Percentiles rank a stretch among this genome's conserved stretches.
Evolutionary conservation across 2,888 invertebrate species (phyloP).

Genomic region (Torymus aiolomorphi): DNA sequence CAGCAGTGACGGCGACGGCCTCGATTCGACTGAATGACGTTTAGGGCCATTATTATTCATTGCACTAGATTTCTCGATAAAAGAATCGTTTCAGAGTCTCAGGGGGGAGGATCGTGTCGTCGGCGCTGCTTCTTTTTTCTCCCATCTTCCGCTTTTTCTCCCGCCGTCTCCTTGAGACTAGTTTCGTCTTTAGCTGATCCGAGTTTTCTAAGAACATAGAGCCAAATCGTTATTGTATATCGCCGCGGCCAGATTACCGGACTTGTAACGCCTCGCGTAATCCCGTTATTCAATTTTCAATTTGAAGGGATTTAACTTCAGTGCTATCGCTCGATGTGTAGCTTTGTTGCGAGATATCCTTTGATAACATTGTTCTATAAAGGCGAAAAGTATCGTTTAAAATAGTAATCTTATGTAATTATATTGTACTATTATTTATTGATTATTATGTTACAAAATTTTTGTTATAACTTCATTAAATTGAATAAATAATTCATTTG

Average conservation of each 20-base stretch:
- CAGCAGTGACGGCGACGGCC: conserved; percentile 42
- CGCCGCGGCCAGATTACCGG: conserved; percentile 19
- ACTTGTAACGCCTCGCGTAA: conserved; percentile 27
- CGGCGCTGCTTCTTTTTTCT: neutral
- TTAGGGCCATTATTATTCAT: conserved; percentile 67
- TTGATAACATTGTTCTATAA: neutral
- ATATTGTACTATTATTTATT: too few species aligned
- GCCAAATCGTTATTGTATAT: conserved; percentile 40
- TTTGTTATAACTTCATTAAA: too few species aligned
- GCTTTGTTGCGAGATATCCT: neutral
- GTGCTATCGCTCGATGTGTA: neutral
- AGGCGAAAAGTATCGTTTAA: too few species aligned
- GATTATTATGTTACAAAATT: too few species aligned
- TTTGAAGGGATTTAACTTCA: neutral
- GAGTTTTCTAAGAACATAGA: conserved; percentile 23
- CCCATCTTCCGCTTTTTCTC: neutral
- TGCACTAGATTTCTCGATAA: conserved; percentile 63
- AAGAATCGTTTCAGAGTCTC: conserved; percentile 57
- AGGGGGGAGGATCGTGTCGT: conserved; percentile 7
- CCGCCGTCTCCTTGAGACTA: neutral
- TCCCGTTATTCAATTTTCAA: conserved; percentile 44
- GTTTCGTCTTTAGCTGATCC: conserved; percentile 2
- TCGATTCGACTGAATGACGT: conserved; percentile 48
- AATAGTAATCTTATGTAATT: too few species aligned
- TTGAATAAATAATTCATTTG: too few species aligned